Evolutionary conservation across 2,888 invertebrate species (phyloP).

Genomic region (Folsomia candida): DNA sequence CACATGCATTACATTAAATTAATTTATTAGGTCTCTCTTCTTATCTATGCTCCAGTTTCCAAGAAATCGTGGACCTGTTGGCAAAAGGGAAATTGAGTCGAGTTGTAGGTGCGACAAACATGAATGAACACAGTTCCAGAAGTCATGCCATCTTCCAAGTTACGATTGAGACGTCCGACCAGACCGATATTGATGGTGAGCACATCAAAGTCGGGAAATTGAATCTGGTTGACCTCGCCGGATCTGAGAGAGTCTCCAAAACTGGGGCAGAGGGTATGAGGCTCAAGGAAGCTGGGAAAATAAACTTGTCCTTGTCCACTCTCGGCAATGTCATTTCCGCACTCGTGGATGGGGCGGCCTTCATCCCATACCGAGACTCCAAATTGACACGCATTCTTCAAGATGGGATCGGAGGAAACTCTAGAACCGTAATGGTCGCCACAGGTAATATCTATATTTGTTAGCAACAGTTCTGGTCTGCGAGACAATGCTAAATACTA

Average conservation of each 20-base stretch:
- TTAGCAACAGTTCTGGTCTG: too few relatives aligned
- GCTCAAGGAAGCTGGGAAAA: constrained; percentile 94
- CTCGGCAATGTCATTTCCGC: constrained; percentile 98
- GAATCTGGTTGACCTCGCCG: constrained; percentile 54
- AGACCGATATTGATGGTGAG: constrained; percentile 61
- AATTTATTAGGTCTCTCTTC: too few relatives aligned
- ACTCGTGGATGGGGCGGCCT: constrained; percentile 82
- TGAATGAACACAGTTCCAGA: too few relatives aligned
- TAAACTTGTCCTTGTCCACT: constrained; percentile 94
- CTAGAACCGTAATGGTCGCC: constrained; percentile 94
- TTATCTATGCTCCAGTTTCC: too few relatives aligned
- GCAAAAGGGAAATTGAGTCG: too few relatives aligned
- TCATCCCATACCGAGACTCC: constrained; percentile 96
- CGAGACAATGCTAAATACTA: too few relatives aligned
- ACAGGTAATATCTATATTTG: too few relatives aligned
- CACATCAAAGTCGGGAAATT: constrained; percentile 25
- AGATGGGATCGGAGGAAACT: constrained; percentile 97
- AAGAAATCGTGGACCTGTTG: too few relatives aligned
- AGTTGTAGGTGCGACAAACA: too few relatives aligned
- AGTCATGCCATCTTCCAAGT: constrained; percentile 99
- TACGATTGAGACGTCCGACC: constrained; percentile 88
- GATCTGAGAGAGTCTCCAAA: constrained; percentile 94
- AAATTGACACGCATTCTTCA: constrained; percentile 92
- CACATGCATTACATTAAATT: too few relatives aligned
- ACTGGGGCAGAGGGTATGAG: constrained; percentile 91